Conservation (phyloP, 2,888 invertebrate species). For the Caenorhabditis wallacei region DNA sequence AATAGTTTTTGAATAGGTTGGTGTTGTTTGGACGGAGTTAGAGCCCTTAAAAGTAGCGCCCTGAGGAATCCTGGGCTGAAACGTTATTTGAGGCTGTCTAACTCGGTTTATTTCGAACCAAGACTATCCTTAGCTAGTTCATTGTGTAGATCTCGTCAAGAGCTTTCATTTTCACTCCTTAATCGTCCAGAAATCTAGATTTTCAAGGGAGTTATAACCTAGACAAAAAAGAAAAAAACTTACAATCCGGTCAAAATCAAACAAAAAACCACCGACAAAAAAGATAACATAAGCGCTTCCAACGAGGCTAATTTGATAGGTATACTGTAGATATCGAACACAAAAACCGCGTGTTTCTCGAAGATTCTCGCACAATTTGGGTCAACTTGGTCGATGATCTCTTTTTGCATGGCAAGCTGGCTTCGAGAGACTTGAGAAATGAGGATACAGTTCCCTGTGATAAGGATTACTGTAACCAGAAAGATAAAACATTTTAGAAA, state of each 20-base stretch:
- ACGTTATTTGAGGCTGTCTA: too few relatives aligned
- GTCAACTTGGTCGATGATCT: constrained; percentile 21
- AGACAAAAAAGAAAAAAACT: constrained; percentile 9
- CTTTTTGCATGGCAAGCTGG: constrained; percentile 26
- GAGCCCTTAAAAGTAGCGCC: too few relatives aligned
- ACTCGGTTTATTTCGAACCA: too few relatives aligned
- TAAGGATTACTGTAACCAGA: constrained; percentile 19
- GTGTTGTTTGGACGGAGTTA: too few relatives aligned
- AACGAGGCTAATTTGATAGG: constrained; percentile 33
- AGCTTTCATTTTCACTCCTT: too few relatives aligned
- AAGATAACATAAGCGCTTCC: constrained; percentile 33
- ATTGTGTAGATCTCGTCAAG: too few relatives aligned
- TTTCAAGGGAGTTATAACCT: too few relatives aligned
- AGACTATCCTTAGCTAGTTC: too few relatives aligned
- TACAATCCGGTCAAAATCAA: constrained; percentile 34
- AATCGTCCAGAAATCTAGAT: background rate
- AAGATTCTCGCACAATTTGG: constrained; percentile 23
- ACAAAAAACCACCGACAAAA: constrained; percentile 41
- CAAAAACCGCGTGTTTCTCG: constrained; percentile 43
- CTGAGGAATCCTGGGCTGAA: too few relatives aligned
- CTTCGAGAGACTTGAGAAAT: constrained; percentile 9
- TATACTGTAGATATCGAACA: constrained; percentile 44
- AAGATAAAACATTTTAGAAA: constrained; percentile 42
- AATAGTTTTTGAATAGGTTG: too few relatives aligned
- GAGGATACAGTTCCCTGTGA: constrained; percentile 31